phyloP scores from a whole-genome alignment of 2,797 vertebrate species.

The Onychomys arenicola region DNA sequence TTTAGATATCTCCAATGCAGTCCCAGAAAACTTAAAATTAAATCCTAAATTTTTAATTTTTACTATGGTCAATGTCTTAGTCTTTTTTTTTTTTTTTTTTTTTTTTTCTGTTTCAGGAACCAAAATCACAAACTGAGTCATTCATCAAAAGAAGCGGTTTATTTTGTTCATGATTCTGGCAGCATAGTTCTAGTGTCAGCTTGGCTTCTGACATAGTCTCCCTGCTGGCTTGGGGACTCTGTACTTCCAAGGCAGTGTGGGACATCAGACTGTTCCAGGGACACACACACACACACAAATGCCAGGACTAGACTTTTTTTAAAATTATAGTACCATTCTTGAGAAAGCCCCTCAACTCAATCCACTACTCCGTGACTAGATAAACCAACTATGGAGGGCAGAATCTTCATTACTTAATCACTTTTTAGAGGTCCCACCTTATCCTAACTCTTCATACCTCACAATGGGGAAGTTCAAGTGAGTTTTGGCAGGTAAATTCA shows the following conservation, averaged over 20 bases:
- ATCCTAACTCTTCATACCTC: background rate
- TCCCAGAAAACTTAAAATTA: background rate
- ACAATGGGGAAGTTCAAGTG: background rate
- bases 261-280: background rate
- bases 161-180: background rate
- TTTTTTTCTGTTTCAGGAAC: background rate
- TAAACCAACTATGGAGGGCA: background rate
- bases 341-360: background rate
- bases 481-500: background rate
- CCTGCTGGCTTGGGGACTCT: background rate
- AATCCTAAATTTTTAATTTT: background rate
- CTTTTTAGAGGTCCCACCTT: background rate
- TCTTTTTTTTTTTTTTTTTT: background rate
- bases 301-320: background rate
- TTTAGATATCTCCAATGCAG: too few relatives aligned
- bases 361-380: background rate
- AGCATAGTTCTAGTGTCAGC: background rate
- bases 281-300: background rate
- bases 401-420: background rate
- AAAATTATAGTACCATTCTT: background rate
- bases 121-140: background rate
- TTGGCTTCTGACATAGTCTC: background rate
- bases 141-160: background rate
- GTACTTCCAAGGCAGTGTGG: background rate
- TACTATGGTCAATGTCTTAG: background rate